Percentiles rank a stretch among this genome's conserved stretches.
Evolutionary conservation across 1,140 invertebrate genomes (phyloP).

Genomic region (Cecropterus lyciades): DNA sequence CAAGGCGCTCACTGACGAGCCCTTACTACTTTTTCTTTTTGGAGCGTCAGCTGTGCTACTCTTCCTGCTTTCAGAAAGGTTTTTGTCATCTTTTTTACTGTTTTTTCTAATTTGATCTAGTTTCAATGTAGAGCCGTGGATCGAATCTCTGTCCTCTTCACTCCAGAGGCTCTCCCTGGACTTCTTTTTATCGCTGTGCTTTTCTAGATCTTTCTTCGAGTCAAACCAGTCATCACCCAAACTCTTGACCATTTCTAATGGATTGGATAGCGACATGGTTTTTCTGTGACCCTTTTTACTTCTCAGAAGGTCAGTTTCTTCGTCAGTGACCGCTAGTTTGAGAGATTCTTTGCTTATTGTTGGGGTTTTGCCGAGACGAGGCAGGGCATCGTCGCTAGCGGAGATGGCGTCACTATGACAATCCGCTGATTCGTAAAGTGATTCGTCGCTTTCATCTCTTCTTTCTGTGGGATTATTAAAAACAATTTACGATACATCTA

Average conservation of each 20-base stretch:
- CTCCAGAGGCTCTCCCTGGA: slow-evolving; percentile 79
- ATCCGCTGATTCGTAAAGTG: slow-evolving; percentile 76
- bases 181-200: slow-evolving; percentile 77
- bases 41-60: slow-evolving; percentile 63
- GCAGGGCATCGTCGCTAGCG: slow-evolving; percentile 75
- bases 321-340: slow-evolving; percentile 71
- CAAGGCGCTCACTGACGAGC: slow-evolving; percentile 73
- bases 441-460: slow-evolving; percentile 78
- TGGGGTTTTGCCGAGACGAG: slow-evolving; percentile 65
- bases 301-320: slow-evolving; percentile 68
- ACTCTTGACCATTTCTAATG: slow-evolving; percentile 85
- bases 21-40: slow-evolving; percentile 77
- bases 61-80: slow-evolving; percentile 55
- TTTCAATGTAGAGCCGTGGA: slow-evolving; percentile 70
- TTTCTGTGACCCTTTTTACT: slow-evolving; percentile 85
- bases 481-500: background rate
- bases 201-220: slow-evolving; percentile 70
- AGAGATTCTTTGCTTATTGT: slow-evolving; percentile 80
- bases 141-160: slow-evolving; percentile 73
- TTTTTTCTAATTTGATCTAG: slow-evolving; percentile 70
- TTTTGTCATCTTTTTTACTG: slow-evolving; percentile 75
- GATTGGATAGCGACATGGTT: slow-evolving; percentile 93
- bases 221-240: slow-evolving; percentile 80
- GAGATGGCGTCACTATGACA: slow-evolving; percentile 77
- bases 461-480: slow-evolving; percentile 58